phyloP scores from a whole-genome alignment of 2,113 vertebrate species.

The Antennarius striatus region DNA sequence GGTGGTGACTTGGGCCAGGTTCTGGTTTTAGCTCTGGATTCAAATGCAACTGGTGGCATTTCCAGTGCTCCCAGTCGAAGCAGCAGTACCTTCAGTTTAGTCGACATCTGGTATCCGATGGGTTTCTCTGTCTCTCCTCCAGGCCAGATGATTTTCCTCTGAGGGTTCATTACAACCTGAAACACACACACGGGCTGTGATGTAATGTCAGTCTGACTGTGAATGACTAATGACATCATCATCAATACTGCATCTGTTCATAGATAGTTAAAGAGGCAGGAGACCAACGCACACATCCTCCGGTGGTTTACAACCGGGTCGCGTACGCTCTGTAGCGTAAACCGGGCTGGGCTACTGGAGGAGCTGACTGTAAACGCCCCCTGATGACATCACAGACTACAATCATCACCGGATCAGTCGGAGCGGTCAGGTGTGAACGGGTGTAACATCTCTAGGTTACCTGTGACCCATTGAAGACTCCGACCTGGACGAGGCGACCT shows the following conservation, averaged over 20 bases:
- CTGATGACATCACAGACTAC: too few relatives aligned
- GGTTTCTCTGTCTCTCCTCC: conserved; percentile 96
- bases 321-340: too few relatives aligned
- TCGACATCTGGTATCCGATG: conserved; percentile 99
- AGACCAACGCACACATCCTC: too few relatives aligned
- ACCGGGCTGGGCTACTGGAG: too few relatives aligned
- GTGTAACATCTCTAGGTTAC: conserved; percentile 67
- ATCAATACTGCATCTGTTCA: conserved; percentile 35
- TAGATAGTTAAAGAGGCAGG: too few relatives aligned
- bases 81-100: conserved; percentile 86
- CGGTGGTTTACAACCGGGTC: too few relatives aligned
- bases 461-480: conserved; percentile 94
- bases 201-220: conserved; percentile 16
- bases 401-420: too few relatives aligned
- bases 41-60: too few relatives aligned
- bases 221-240: conserved; percentile 29
- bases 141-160: conserved; percentile 98
- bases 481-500: conserved; percentile 91
- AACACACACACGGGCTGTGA: conserved; percentile 22
- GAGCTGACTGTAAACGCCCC: too few relatives aligned
- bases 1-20: too few relatives aligned
- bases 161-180: conserved; percentile 93
- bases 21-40: too few relatives aligned
- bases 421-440: neutral
- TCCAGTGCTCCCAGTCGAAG: neutral